Evolutionary conservation across 2,888 invertebrate genomes (phyloP), one percentile per base, ranked within the genome.

Genomic region (Odontocerum albicorne): DNA sequence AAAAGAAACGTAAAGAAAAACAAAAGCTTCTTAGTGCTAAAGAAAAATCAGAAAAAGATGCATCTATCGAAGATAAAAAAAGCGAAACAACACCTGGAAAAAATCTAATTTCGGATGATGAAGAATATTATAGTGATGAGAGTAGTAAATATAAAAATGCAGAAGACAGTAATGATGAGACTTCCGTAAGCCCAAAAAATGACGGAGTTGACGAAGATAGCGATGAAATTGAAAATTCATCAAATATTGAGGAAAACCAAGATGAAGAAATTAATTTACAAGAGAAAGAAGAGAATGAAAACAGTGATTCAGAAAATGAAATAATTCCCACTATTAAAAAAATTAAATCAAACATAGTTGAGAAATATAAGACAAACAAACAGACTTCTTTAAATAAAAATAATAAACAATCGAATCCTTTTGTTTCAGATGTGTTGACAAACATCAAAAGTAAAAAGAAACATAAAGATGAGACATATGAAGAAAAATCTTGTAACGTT

Each of bases 1-100:
- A 22, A 38, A 51, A 59, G 31, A 52, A 55, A 40, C 32, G 46
- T 10, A 60, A 57, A 22, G 54, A 60, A 44, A 45, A 57, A 39
- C 10, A 44, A 19, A 59, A 56, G 19, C 20, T 39, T 3, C 21
- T 46, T 21, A 33, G 22, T 19, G 12, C 49, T 15, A 42, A 39
- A 21, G 36, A 36, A 17, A 20, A 44, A 2, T 16, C 33, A n/a
- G 33, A 40, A 35, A 39, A 47, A 16, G 45, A 38, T 38, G 31
- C 36, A 32, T 22, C 19, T 1, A 16, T 4, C 6, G 45, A 33
- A 12, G 15, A 17, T 4, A 20, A 6, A 7, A 17, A 44, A 7
- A 8, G 31, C 21, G 10, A 8, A 7, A 8, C 8, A 6, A 16
- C 7, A 40, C 7, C 40, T 6, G 40, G 7, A 6, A 40, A 7